Evolutionary conservation across 2,113 vertebrate genomes (phyloP), one percentile per base, ranked within the genome.

Genomic region (Tursiops truncatus): DNA sequence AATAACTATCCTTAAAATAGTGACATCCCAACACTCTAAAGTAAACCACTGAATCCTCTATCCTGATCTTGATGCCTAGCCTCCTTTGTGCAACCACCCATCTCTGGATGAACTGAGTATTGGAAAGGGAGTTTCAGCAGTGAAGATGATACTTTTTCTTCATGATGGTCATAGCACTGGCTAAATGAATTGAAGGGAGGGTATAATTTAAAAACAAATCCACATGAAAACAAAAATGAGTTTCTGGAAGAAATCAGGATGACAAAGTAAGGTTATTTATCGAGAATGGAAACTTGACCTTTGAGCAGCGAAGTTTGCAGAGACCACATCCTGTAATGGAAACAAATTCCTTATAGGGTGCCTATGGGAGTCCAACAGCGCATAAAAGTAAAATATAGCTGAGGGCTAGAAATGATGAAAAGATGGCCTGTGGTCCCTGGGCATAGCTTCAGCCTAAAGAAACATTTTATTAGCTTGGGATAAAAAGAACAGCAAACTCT

Each of bases 381-480:
- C 79, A 94, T 96, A 67, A 94, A 92, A 97, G 92, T 65, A 92
- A 96, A 96, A 95, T 80, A 95, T 8, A 89, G 85, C 89, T 79
- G 62, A 95, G 67, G 68, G 77, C 74, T 94, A 70, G 82, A 91
- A 83, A 93, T 91, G 95, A 95, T 93, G 89, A 93, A 95, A 96
- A 89, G 92, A 96, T 97, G 94, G 94, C 73, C 95, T 83, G 36
- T 83, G 77, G 70, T 74, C 84, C 53, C 73, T 68, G 44, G 68
- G 44, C 58, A 97, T 36, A 95, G 47, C 82, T 97, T 73, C 83
- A 87, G 70, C 83, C 36, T 50, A 89, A 82, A 92, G 79, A 96
- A 97, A 92, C 62, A 91, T 85, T 96, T 96, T 97, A 96, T 92
- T 95, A 97, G 86, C 58, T 94, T 60, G 65, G 81, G 84, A 94